Evolutionary conservation across 2,797 vertebrate species (phyloP), one percentile per base, ranked within the genome.

Genomic region (Hybognathus amarus): DNA sequence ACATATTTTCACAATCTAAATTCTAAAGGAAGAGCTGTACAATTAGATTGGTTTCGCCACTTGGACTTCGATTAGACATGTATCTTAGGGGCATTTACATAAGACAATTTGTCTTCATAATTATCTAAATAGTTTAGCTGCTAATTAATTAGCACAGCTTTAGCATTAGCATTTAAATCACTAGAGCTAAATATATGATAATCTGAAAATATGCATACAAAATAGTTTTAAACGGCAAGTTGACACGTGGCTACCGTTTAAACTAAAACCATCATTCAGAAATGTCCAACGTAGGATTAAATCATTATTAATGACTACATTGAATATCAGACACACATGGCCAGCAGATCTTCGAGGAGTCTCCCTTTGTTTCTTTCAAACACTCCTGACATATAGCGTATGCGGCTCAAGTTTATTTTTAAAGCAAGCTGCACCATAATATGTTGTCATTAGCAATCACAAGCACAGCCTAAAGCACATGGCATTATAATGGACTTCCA

Each of bases 361-460:
- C 27, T 22, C 18, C 7, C 36, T 59, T 12, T 69, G 38, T 61
- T 61, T 33, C 59, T 59, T 75, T 38, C 45, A 50, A 33, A 54
- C 30, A 45, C 50, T 59, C 63, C 20, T 77, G 59, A 68, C 13
- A 40, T 56, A 33, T 54, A n/a, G 42, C 71, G 67, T 15, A 45
- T 45, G 73, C 9, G 4, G 11, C 50, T 42, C 17, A 22, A 15
- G 71, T 83, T 83, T 76, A 45, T 77, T 69, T 83, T 83, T 77
- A 10, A 67, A 83, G 38, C 42, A 67, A 59, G 63, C 59, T 10
- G 30, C 68, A 38, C n/a, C 38, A 66, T 67, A 47, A 45, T 38
- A 61, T 18, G 47, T 78, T 85, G 85, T 54, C 85, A 79, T 83
- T 75, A 83, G 59, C 69, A 75, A 79, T 83, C 76, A 79, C 40